Percentiles rank a stretch among this genome's conserved stretches.
These are phyloP conservation scores for Microctenopoma stevenorrisi DNA, from an alignment of 2,797 vertebrate genomes.

Conservation along the genomic window DNA sequence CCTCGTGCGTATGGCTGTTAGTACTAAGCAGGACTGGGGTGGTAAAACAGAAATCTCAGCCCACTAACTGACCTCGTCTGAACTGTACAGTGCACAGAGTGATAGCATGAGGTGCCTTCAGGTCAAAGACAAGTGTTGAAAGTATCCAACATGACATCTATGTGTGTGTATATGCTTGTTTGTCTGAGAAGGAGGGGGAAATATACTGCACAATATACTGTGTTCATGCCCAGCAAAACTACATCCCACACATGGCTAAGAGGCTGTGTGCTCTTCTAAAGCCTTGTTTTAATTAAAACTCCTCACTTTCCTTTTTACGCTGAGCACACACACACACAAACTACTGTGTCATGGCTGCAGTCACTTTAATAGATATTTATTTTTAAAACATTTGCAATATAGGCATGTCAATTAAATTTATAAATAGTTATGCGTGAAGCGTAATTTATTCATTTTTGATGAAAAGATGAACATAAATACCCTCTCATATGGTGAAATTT, in stretches of 20 bases:
- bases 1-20: conserved; percentile 15
- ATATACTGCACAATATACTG: conserved; percentile 59
- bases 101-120: conserved; percentile 53
- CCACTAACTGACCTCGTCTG: conserved; percentile 72
- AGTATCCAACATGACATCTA: conserved; percentile 50
- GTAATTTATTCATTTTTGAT: no score
- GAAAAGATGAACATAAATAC: no score
- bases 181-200: conserved; percentile 60
- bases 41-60: conserved; percentile 68
- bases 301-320: conserved; percentile 25
- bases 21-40: conserved; percentile 45
- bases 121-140: conserved; percentile 64
- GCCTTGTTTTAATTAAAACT: conserved; percentile 74
- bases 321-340: no score
- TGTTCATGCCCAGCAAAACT: conserved; percentile 68
- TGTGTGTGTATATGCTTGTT: conserved; percentile 36
- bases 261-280: conserved; percentile 71
- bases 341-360: conserved; percentile 13
- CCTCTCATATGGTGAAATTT: no score
- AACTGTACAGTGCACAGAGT: conserved; percentile 51
- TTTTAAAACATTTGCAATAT: neutral
- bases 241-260: conserved; percentile 77
- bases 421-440: no score
- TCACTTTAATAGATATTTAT: conserved; percentile 17
- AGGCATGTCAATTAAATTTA: no score